A percentile compares a stretch with the other conserved stretches of the same genome.
Conservation (phyloP, 2,797 vertebrate genomes). For the Malurus splendens region DNA sequence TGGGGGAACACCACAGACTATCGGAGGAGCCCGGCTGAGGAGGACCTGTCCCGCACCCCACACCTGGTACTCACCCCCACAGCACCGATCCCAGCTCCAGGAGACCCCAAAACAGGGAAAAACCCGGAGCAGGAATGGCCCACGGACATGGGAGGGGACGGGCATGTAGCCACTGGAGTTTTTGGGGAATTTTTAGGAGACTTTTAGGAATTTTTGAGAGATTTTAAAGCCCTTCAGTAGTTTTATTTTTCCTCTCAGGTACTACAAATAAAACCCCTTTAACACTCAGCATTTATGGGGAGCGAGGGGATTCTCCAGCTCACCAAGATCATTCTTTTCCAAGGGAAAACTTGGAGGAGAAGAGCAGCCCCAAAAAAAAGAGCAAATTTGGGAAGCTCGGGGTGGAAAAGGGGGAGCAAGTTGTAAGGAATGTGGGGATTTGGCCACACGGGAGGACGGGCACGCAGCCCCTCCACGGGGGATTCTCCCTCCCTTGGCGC, state of each 20-base stretch:
- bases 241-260: not conserved
- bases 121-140: rapidly evolving
- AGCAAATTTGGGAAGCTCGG: rapidly evolving
- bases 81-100: not conserved
- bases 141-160: rapidly evolving
- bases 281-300: not conserved
- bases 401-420: rapidly evolving
- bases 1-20: slow-evolving; percentile 75
- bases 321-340: not conserved
- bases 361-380: not conserved
- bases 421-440: not conserved
- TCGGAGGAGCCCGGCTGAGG: slow-evolving; percentile 49
- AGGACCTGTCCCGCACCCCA: slow-evolving; percentile 81
- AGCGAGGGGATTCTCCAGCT: rapidly evolving
- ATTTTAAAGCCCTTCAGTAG: not conserved
- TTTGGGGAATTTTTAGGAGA: not conserved
- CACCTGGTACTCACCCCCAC: slow-evolving; percentile 74
- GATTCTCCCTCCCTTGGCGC: rapidly evolving
- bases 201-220: too few species aligned
- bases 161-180: not conserved
- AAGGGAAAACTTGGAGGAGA: not conserved
- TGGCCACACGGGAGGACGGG: rapidly evolving
- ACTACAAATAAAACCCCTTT: not conserved
- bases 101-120: not conserved
- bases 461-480: rapidly evolving